These are phyloP conservation scores for Phainopepla nitens DNA, from an alignment of 2,113 vertebrate species.

Conservation along the genomic window DNA sequence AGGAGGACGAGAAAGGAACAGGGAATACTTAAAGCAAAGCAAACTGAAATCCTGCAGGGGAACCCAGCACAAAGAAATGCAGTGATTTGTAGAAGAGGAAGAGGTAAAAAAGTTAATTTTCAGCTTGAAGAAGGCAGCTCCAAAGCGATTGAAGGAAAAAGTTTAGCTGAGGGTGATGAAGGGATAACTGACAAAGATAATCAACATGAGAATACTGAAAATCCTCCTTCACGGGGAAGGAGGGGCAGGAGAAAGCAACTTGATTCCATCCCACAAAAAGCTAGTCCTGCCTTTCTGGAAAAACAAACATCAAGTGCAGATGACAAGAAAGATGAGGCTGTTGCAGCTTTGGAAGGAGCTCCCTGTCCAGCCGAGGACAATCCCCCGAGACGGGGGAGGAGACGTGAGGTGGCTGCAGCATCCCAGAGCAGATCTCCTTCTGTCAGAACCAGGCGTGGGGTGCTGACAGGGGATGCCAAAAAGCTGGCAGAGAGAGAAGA, in stretches of 20 bases:
- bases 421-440: neutral
- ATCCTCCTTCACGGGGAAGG: neutral
- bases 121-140: neutral
- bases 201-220: neutral
- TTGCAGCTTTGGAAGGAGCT: neutral
- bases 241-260: neutral
- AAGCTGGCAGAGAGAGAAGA: neutral
- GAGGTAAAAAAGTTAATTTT: constrained; percentile 5
- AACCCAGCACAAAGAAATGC: neutral
- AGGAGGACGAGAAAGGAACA: neutral
- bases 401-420: neutral
- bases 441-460: neutral
- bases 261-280: neutral
- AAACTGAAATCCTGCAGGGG: neutral
- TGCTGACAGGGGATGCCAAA: neutral
- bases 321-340: neutral
- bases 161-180: neutral
- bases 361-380: neutral
- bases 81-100: neutral
- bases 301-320: neutral
- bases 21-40: neutral
- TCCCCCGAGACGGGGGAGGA: neutral
- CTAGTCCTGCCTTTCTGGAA: neutral
- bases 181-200: neutral
- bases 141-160: neutral